Conservation (phyloP, 2,888 invertebrate species). For the Pristionchus exspectatus region DNA sequence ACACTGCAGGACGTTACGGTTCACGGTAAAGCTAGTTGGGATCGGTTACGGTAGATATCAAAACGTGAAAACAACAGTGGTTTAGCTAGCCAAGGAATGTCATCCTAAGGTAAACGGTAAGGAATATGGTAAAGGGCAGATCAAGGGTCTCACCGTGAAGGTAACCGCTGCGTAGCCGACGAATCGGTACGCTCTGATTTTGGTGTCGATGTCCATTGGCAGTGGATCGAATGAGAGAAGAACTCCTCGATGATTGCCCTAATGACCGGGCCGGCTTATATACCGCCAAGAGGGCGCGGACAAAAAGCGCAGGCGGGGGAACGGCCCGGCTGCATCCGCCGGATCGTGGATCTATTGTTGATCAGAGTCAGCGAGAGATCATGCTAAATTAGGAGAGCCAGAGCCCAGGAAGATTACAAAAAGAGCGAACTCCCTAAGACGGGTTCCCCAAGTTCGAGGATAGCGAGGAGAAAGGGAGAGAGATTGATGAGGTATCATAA, state of each 20-base stretch:
- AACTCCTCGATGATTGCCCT: background rate
- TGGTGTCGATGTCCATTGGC: constrained; percentile 71
- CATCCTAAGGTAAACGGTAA: too few species aligned
- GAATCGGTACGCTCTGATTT: constrained; percentile 72
- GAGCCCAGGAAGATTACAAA: background rate
- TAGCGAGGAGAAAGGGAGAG: background rate
- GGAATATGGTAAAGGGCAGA: too few species aligned
- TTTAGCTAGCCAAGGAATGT: too few species aligned
- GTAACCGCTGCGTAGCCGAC: constrained; percentile 73
- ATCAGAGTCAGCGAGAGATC: background rate
- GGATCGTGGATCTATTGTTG: background rate
- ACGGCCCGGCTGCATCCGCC: background rate
- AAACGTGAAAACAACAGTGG: too few species aligned
- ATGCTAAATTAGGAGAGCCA: background rate
- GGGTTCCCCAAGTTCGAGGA: background rate
- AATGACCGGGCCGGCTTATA: constrained; percentile 8
- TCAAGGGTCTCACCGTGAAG: constrained; percentile 60
- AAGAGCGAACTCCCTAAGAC: constrained; percentile 18
- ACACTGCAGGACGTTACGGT: too few species aligned
- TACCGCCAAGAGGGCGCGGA: background rate
- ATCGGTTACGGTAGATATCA: background rate
- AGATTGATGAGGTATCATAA: constrained; percentile 10
- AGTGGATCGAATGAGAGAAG: background rate
- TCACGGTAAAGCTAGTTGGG: too few species aligned
- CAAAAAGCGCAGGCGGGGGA: background rate